Percentiles rank a stretch among this genome's conserved stretches.
Conservation (phyloP, 2,888 invertebrate genomes). For the Drosophila dives region DNA sequence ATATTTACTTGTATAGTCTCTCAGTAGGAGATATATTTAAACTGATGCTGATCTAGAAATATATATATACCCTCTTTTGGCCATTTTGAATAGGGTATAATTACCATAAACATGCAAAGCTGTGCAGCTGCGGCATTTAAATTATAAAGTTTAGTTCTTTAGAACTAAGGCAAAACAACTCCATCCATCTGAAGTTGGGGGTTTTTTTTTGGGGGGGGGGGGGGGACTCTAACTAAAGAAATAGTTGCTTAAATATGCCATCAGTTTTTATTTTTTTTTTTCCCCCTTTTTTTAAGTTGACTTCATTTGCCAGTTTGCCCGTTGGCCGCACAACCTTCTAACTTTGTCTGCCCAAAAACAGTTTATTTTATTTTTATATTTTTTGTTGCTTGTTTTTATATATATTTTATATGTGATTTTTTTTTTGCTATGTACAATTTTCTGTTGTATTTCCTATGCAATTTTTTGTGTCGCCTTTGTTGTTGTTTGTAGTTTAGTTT, state of each 20-base stretch:
- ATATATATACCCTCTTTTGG: background rate
- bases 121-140: constrained; percentile 36
- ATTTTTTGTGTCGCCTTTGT: constrained; percentile 51
- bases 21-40: no score
- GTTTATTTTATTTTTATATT: constrained; percentile 26
- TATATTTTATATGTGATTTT: constrained; percentile 11
- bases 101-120: constrained; percentile 64
- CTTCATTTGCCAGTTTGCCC: constrained; percentile 57
- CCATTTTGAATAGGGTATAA: constrained; percentile 3
- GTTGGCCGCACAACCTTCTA: constrained; percentile 47
- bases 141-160: constrained; percentile 52
- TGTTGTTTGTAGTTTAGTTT: constrained; percentile 30
- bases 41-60: background rate
- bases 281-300: constrained; percentile 36
- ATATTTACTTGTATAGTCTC: background rate
- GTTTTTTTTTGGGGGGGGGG: background rate
- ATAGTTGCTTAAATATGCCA: constrained; percentile 15
- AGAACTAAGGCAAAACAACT: constrained; percentile 52
- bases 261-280: constrained; percentile 8
- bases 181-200: constrained; percentile 23
- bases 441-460: constrained; percentile 60
- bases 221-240: constrained; percentile 1
- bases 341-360: constrained; percentile 53
- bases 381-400: constrained; percentile 9
- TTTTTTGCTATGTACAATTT: constrained; percentile 28